Conservation (phyloP, 2,888 invertebrate genomes). For the Himalopsyche japonica region DNA sequence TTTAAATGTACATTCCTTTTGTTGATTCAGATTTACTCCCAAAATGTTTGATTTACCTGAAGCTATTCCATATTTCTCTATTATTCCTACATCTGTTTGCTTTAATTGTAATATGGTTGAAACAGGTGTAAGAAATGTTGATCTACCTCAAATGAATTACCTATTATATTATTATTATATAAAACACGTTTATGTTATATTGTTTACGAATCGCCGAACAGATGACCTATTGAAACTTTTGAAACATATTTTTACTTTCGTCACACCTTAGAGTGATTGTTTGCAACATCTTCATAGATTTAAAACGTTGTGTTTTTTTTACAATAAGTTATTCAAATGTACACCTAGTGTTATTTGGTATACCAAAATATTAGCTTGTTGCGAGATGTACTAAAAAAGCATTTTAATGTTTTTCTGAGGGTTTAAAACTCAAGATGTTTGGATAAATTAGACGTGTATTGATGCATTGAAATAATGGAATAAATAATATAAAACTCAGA, state of each 20-base stretch:
- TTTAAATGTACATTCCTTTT: conserved; percentile 23
- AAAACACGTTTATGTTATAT: conserved; percentile 32
- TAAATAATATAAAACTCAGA: conserved; percentile 9
- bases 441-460: neutral
- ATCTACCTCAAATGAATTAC: conserved; percentile 41
- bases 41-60: conserved; percentile 23
- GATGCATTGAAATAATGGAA: neutral
- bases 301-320: conserved; percentile 5
- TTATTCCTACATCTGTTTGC: conserved; percentile 10
- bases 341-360: neutral
- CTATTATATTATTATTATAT: conserved; percentile 34
- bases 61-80: conserved; percentile 27
- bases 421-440: neutral
- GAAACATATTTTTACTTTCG: neutral
- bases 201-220: conserved; percentile 2
- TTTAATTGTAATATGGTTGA: neutral
- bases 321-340: neutral
- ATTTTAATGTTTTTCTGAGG: conserved; percentile 10
- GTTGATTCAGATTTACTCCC: conserved; percentile 13
- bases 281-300: neutral
- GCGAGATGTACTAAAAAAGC: neutral
- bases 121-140: conserved; percentile 16
- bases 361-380: neutral
- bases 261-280: neutral
- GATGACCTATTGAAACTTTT: neutral